Conservation (phyloP, 1,140 invertebrate species). For the Drosophila navojoa region DNA sequence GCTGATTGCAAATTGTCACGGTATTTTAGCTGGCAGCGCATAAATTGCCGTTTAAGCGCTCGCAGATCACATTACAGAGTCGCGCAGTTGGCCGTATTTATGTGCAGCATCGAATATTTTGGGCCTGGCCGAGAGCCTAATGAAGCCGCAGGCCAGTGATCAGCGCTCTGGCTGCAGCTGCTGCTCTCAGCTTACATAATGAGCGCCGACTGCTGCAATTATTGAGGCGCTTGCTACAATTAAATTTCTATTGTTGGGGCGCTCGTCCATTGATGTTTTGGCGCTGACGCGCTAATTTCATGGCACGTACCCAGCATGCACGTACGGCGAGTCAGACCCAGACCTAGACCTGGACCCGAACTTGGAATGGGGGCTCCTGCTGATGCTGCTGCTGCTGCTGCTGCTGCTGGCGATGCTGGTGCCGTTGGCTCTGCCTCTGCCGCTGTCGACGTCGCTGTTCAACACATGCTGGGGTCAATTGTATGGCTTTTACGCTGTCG, state of each 20-base stretch:
- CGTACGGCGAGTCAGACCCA: constrained; percentile 8
- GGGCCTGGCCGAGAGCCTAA: constrained; percentile 59
- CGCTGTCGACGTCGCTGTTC: neutral
- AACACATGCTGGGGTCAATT: constrained; percentile 60
- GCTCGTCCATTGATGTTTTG: constrained; percentile 62
- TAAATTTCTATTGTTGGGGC: constrained; percentile 72
- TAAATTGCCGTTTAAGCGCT: constrained; percentile 73
- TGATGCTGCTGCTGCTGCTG: constrained; percentile 7
- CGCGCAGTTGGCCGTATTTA: constrained; percentile 55
- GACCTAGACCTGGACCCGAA: constrained; percentile 14
- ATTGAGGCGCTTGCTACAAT: constrained; percentile 63
- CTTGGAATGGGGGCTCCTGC: constrained; percentile 12
- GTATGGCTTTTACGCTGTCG: constrained; percentile 66
- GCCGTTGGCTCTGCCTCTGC: neutral
- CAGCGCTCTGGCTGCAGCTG: constrained; percentile 19
- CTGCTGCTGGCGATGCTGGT: neutral
- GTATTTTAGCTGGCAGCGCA: constrained; percentile 79
- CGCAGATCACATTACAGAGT: constrained; percentile 43
- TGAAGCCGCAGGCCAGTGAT: constrained; percentile 52
- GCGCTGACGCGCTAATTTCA: constrained; percentile 67
- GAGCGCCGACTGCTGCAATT: constrained; percentile 45
- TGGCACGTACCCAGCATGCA: constrained; percentile 46
- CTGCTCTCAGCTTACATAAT: constrained; percentile 51
- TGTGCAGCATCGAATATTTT: constrained; percentile 43
- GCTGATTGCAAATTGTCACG: constrained; percentile 81